Evolutionary conservation across 1,140 invertebrate species (phyloP).

Genomic region (Neodiprion fabricii): DNA sequence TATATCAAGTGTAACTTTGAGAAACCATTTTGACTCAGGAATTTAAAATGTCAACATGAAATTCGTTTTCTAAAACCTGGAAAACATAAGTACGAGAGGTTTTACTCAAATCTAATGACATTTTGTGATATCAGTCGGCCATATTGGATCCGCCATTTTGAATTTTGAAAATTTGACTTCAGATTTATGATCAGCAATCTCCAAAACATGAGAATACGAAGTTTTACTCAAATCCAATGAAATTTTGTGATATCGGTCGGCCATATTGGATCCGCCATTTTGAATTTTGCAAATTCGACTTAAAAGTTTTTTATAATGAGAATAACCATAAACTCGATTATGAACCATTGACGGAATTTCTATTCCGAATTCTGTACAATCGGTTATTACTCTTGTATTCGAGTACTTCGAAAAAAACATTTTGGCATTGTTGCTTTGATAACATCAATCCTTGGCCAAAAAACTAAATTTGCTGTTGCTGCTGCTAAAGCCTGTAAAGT

Average conservation of each 20-base stretch:
- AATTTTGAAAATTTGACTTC: neutral
- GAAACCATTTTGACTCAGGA: too few species aligned
- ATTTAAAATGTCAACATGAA: neutral
- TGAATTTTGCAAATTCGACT: neutral
- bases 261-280: neutral
- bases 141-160: neutral
- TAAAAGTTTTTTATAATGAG: constrained; percentile 46
- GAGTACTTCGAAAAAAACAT: constrained; percentile 42
- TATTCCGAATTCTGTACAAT: constrained; percentile 53
- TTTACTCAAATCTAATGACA: constrained; percentile 8
- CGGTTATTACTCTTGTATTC: constrained; percentile 48
- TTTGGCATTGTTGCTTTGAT: constrained; percentile 28
- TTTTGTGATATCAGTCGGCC: neutral
- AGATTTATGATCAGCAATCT: neutral
- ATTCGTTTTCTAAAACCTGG: neutral
- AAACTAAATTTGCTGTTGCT: constrained; percentile 27
- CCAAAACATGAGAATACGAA: neutral
- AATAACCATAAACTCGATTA: constrained; percentile 37
- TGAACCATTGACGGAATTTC: constrained; percentile 42
- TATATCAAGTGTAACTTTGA: too few species aligned
- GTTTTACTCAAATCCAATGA: constrained; percentile 4
- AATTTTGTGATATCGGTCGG: neutral
- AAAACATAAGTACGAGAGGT: too few species aligned
- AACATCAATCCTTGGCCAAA: constrained; percentile 32
- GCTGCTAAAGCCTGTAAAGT: constrained; percentile 10